Percentiles rank a stretch among this genome's conserved stretches.
These are phyloP conservation scores for Anniella stebbinsi DNA, from an alignment of 2,797 vertebrate genomes.

Conservation along the genomic window DNA sequence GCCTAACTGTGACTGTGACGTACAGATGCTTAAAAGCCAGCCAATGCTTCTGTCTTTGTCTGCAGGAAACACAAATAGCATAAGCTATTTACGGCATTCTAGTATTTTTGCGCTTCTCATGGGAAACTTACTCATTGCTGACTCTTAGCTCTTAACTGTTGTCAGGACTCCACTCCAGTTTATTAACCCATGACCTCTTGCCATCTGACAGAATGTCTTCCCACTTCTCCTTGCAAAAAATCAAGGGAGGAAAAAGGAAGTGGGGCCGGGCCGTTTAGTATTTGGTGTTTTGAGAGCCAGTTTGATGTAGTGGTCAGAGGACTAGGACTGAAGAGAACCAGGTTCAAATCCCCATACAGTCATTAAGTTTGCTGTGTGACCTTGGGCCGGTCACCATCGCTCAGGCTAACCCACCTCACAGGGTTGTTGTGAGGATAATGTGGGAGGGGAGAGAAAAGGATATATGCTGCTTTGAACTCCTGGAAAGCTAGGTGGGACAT, in stretches of 20 bases:
- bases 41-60: conserved; percentile 49
- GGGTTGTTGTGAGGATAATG: not conserved
- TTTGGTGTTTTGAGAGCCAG: not conserved
- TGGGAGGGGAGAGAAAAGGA: not conserved
- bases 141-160: conserved; percentile 48
- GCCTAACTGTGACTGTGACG: conserved; percentile 24
- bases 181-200: conserved; percentile 43
- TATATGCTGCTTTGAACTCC: not conserved
- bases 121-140: conserved; percentile 59
- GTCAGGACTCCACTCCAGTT: conserved; percentile 50
- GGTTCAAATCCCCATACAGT: not conserved
- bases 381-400: not conserved
- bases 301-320: not conserved
- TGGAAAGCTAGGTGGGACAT: not conserved
- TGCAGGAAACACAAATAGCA: conserved; percentile 57
- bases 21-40: conserved; percentile 37
- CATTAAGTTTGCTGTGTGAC: not conserved
- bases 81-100: conserved; percentile 54
- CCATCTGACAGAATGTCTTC: not conserved
- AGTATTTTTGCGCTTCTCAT: conserved; percentile 66
- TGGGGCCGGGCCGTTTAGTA: not conserved
- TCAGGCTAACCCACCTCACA: not conserved
- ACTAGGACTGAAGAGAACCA: not conserved
- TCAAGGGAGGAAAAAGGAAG: not conserved
- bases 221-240: not conserved